A percentile compares a stretch with the other conserved stretches of the same genome.
Conservation (phyloP, 2,113 vertebrate species). For the Neomonachus schauinslandi region DNA sequence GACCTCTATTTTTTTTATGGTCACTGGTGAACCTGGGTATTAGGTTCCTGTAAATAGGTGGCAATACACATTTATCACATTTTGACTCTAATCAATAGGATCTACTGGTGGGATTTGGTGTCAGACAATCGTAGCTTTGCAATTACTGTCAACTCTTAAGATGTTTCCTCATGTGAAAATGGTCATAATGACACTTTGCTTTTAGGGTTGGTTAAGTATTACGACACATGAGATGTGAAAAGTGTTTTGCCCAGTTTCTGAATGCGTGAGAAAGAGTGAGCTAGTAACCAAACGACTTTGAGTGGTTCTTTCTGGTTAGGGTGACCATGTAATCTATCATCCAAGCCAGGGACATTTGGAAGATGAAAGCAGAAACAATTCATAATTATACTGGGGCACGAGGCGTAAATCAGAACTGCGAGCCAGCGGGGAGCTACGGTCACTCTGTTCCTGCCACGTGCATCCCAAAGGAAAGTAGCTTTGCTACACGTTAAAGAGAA, state of each 20-base stretch:
- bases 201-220: neutral
- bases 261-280: neutral
- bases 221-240: neutral
- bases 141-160: neutral
- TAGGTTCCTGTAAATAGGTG: neutral
- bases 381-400: neutral
- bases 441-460: neutral
- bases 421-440: neutral
- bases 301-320: neutral
- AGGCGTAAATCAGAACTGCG: neutral
- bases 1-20: neutral
- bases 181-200: neutral
- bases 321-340: neutral
- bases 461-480: neutral
- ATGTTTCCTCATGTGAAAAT: neutral
- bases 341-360: neutral
- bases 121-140: neutral
- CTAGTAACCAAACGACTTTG: neutral
- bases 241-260: constrained; percentile 8
- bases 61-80: neutral
- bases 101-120: neutral
- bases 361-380: neutral
- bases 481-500: neutral
- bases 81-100: neutral
- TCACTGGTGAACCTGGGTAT: neutral